Evolutionary conservation across 2,888 invertebrate genomes (phyloP).

Genomic region (Pristionchus mayeri): DNA sequence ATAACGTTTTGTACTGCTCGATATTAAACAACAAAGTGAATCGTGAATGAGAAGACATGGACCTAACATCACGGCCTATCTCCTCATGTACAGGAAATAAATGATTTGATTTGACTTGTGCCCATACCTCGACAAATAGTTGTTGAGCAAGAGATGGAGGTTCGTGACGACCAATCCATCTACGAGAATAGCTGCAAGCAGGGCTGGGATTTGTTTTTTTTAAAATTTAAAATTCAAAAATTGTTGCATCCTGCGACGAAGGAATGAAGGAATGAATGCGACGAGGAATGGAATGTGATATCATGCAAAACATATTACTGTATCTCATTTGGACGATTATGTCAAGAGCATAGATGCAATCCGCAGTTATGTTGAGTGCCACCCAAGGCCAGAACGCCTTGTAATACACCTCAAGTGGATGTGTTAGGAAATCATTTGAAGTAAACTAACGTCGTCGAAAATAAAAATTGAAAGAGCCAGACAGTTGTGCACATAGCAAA

Average conservation of each 20-base stretch:
- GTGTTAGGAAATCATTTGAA: not conserved
- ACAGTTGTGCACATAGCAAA: slow-evolving; percentile 70
- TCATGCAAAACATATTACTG: slow-evolving; percentile 56
- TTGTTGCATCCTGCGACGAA: no score
- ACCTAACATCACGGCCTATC: no score
- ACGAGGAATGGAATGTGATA: not conserved
- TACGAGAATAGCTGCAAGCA: not conserved
- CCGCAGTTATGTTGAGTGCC: slow-evolving; percentile 62
- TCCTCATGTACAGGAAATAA: no score
- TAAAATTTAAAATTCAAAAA: no score
- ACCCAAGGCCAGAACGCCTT: slow-evolving; percentile 61
- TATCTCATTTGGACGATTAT: slow-evolving; percentile 65
- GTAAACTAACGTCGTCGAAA: slow-evolving; percentile 67
- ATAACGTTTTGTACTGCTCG: no score
- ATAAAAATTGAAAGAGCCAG: slow-evolving; percentile 73
- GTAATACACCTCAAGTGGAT: slow-evolving; percentile 44
- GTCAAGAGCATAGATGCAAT: slow-evolving; percentile 63
- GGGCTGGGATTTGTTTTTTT: no score
- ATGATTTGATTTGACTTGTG: no score
- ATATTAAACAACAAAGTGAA: no score
- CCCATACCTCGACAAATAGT: not conserved
- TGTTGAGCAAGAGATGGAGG: not conserved
- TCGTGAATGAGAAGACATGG: no score
- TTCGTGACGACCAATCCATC: slow-evolving; percentile 18
- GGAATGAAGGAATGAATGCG: no score